These are phyloP conservation scores for Rhabdomys dilectus DNA, from an alignment of 2,113 vertebrate species.

Conservation along the genomic window DNA sequence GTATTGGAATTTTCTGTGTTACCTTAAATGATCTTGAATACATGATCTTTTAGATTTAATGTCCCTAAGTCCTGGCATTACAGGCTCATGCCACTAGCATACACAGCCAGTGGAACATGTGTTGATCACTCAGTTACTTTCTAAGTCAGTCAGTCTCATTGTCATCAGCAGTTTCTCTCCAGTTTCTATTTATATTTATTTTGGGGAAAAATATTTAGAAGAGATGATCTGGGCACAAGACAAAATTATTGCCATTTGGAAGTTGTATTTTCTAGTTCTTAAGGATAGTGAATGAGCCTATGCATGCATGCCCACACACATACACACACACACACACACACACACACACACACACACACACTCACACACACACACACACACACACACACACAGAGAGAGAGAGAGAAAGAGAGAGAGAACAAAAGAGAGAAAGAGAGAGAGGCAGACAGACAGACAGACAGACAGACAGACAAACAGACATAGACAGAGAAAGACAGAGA, in stretches of 20 bases:
- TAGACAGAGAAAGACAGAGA: background rate
- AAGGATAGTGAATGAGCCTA: background rate
- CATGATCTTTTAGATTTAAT: background rate
- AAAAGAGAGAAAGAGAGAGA: background rate
- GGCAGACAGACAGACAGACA: background rate
- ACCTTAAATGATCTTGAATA: background rate
- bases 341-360: too few relatives aligned
- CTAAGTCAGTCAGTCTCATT: background rate
- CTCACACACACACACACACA: too few relatives aligned
- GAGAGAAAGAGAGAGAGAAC: background rate
- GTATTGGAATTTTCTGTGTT: background rate
- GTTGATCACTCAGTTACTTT: background rate
- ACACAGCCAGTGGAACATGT: background rate
- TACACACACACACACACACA: too few relatives aligned
- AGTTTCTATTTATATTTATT: background rate
- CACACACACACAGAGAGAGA: too few relatives aligned
- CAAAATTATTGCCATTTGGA: background rate
- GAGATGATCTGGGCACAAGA: background rate
- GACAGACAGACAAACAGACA: background rate
- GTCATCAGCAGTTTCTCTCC: background rate
- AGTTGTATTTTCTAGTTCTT: background rate
- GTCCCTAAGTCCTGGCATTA: background rate
- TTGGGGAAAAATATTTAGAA: slow-evolving; percentile 40
- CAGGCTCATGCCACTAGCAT: too few relatives aligned
- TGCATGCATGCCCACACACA: background rate